Base-by-base conservation (phyloP, 1,140 invertebrate species). In the Conopomorpha cramerella region DNA sequence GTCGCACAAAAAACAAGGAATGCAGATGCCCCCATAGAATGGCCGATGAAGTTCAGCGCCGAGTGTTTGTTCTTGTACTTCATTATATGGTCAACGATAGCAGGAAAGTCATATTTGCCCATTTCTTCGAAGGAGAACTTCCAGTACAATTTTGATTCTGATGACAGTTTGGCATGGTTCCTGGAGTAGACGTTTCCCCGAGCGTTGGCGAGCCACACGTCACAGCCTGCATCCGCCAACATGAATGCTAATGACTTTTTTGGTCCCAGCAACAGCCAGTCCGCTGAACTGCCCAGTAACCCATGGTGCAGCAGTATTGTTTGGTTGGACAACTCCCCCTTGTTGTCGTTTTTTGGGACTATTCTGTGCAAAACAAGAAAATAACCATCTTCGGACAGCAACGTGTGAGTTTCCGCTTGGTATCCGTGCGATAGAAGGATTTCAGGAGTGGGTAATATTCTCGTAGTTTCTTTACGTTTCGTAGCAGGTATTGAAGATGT, bases 231-330 rank as follows among this genome's bases (percentile, higher is more conserved):
- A 41, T 85, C 79, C 3, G 80, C 77, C 16, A 87, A 56, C 30
- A 83, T 57, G 45, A 81, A 85, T 2, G 89, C 81, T 55, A 85
- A 51, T n/a, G 80, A 84, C 48, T 81, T 82, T 32, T 83, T 61
- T 3, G 81, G 77, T 12, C 85, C 85, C 43, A 84, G 81, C 11
- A 89, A 62, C 12, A 93, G 80, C 83, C 84, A 93, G 63, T 90
- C 87, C 0, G 84, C 82, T 1, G 89, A 90, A 49, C 86, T 86
- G 2, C 83, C 84, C 0, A 91, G 58, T 4, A 92, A 67, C 1
- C 91, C 91, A 58, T 93, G 91, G 53, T 91, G 89, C 1, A 91
- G 56, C 23, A 87, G 78, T 4, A 89, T 80, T 29, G 57, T 55
- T 28, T 41, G 19, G 18, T 61, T 38, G 4, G 45, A 29, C 14